Base-by-base conservation (phyloP, 2,888 invertebrate genomes). In the Tupiocoris notatus region DNA sequence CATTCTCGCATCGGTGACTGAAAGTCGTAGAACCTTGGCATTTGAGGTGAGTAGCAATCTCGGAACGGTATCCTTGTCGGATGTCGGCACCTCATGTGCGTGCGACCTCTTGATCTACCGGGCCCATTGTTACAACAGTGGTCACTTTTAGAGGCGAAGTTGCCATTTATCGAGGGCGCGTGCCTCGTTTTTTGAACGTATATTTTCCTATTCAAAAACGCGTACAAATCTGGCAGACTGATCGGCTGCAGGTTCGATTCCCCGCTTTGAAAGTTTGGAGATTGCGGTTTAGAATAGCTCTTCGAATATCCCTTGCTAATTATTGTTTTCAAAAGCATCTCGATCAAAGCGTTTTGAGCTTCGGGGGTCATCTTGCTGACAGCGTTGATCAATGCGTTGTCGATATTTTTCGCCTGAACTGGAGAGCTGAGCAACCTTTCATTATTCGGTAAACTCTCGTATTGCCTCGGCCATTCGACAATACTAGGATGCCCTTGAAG, bases 291-390 rank as follows among this genome's bases (percentile, higher is more conserved):
- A 3, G 39, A 39, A 39, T 39, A 3, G 39, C 39, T 39, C 39
- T 39, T 39, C 39, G 12, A 12, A 3, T 7, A 3, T 39, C 39
- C 12, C 12, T 39, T 39, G 39, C 39, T 39, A 12, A 12, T 7
- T 3, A 39, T 12, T 20, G 58, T 23, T 54, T 39, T 73, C 54
- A 73, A 1, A 7, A 73, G 21, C 1, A 54, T 17, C 1, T 73
- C 73, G 1, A 73, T 22, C 20, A 73, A 62, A 12, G 73, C 20
- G 16, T 61, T 73, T 39, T 63, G 73, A 12, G 73, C 73, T 54
- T 73, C 73, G 2, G 73, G 73, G n/a, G 62, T 54, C 73, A 73
- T 73, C 39, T 73, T 61, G n/a, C 58, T 16, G 2, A 70, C 58
- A 6, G 59, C 59, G 12, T 12, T 59, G 17, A 22, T 22, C 0